A percentile compares a stretch with the other conserved stretches of the same genome.
These are phyloP conservation scores for Peromyscus aztecus DNA, from an alignment of 2,797 vertebrate species.

Conservation along the genomic window DNA sequence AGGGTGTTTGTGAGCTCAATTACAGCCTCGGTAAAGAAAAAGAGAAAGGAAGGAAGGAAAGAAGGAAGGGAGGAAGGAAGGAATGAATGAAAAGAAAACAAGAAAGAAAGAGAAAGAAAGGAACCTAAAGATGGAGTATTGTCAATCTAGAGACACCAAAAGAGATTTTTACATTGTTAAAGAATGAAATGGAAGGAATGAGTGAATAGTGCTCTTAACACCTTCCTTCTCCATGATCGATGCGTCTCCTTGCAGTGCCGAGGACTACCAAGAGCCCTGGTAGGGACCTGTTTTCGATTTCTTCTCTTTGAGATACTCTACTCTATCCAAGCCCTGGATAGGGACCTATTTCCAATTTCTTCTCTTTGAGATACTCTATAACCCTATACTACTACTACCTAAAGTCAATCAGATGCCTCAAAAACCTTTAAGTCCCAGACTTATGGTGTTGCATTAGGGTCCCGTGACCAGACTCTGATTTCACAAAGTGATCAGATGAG, in stretches of 20 bases:
- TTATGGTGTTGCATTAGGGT: not conserved
- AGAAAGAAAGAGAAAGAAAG: not conserved
- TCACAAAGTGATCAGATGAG: not conserved
- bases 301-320: not conserved
- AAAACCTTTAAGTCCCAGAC: not conserved
- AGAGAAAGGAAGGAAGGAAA: no score
- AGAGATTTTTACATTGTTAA: not conserved
- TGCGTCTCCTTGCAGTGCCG: not conserved
- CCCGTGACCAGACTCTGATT: not conserved
- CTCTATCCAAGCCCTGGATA: not conserved
- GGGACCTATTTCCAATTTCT: not conserved
- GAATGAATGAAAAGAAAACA: not conserved
- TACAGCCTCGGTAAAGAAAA: not conserved
- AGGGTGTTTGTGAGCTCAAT: not conserved
- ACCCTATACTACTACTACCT: no score
- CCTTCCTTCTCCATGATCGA: rapidly evolving
- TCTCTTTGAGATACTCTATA: not conserved
- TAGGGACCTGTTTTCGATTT: not conserved
- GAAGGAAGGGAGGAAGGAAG: no score
- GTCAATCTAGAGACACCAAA: not conserved
- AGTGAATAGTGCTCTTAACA: not conserved
- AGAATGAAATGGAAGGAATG: not conserved
- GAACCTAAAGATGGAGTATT: not conserved
- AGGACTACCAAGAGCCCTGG: not conserved
- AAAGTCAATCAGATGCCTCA: not conserved